A percentile compares a stretch with the other conserved stretches of the same genome.
Conservation (phyloP, 2,797 vertebrate genomes). For the Pantherophis alleghaniensis region DNA sequence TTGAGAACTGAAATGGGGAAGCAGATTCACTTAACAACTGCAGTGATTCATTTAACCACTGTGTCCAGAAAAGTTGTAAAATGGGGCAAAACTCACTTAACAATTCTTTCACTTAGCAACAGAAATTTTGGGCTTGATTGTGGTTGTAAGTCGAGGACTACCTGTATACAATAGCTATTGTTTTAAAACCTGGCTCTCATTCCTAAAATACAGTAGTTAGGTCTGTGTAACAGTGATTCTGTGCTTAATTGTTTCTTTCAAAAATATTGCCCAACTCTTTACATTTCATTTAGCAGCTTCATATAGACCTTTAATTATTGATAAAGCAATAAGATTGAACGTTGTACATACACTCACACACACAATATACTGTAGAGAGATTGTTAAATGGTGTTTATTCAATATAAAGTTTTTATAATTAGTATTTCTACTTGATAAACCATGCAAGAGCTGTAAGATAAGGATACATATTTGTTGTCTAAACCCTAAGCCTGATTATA, state of each 20-base stretch:
- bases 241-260: not conserved
- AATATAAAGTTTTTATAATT: not conserved
- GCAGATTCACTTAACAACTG: not conserved
- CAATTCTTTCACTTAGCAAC: not conserved
- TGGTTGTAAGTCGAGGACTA: not conserved
- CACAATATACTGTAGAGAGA: not conserved
- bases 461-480: not conserved
- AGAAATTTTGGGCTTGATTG: not conserved
- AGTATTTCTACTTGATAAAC: not conserved
- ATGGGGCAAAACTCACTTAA: not conserved
- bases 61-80: not conserved
- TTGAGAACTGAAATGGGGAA: not conserved
- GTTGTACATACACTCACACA: not conserved
- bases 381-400: not conserved
- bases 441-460: not conserved
- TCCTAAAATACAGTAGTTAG: not conserved
- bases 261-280: not conserved
- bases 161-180: not conserved
- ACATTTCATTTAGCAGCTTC: not conserved
- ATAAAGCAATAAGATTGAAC: not conserved
- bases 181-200: not conserved
- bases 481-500: not conserved
- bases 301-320: not conserved
- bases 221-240: not conserved
- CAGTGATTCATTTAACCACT: not conserved